phyloP scores from a whole-genome alignment of 2,888 invertebrate genomes.

The Chorisops tibialis region DNA sequence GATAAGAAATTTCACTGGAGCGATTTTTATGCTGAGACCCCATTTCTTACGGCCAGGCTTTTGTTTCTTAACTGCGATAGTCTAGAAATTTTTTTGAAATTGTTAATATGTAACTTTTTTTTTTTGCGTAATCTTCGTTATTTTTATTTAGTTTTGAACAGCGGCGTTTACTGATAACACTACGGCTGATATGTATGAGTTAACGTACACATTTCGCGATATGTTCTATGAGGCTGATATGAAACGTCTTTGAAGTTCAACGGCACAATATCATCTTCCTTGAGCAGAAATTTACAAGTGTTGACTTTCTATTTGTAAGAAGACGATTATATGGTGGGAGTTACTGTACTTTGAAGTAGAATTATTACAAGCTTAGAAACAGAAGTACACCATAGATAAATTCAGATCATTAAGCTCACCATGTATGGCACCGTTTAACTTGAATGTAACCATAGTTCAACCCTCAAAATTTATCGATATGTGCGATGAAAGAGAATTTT shows the following conservation, averaged over 20 bases:
- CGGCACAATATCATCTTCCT: slow-evolving; percentile 16
- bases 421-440: too few relatives aligned
- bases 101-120: too few relatives aligned
- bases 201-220: not conserved
- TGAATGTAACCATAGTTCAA: too few relatives aligned
- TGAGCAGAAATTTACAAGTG: too few relatives aligned
- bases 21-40: not conserved
- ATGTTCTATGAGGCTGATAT: slow-evolving; percentile 10
- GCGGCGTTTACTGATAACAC: slow-evolving; percentile 9
- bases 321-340: too few relatives aligned
- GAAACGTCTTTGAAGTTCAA: slow-evolving; percentile 5
- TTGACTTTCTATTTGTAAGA: too few relatives aligned
- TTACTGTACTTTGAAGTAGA: too few relatives aligned
- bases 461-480: too few relatives aligned
- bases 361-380: too few relatives aligned
- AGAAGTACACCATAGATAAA: too few relatives aligned
- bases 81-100: not conserved
- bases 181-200: not conserved
- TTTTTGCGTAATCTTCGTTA: slow-evolving; percentile 12
- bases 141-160: slow-evolving; percentile 9
- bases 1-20: not conserved
- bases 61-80: slow-evolving; percentile 16
- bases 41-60: slow-evolving; percentile 13
- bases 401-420: too few relatives aligned
- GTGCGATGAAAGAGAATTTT: too few relatives aligned